phyloP scores from a whole-genome alignment of 2,888 invertebrate species.

The Aromia moschata region DNA sequence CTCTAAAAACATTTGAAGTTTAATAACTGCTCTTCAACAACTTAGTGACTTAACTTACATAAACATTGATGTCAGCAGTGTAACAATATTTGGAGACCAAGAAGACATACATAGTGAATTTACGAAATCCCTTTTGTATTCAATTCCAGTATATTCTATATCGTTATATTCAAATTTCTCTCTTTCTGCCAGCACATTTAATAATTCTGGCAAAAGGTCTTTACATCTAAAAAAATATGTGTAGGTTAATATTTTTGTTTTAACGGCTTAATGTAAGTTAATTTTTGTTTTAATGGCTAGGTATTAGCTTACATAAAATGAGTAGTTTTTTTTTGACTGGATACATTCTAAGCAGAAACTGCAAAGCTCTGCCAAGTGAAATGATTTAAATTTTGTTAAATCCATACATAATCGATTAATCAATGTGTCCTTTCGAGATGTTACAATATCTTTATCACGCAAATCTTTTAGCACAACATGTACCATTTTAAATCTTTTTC shows the following conservation, averaged over 20 bases:
- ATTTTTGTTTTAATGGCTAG: too few relatives aligned
- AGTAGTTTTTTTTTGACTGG: constrained; percentile 63
- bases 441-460: constrained; percentile 48
- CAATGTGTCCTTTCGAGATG: constrained; percentile 62
- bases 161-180: constrained; percentile 68
- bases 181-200: constrained; percentile 67
- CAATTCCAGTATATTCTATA: constrained; percentile 67
- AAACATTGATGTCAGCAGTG: constrained; percentile 75
- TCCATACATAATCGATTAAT: constrained; percentile 65
- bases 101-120: constrained; percentile 69
- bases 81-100: constrained; percentile 70
- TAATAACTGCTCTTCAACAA: too few relatives aligned
- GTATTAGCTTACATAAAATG: too few relatives aligned
- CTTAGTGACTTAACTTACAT: constrained; percentile 67
- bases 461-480: constrained; percentile 51
- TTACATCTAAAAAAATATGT: constrained; percentile 68
- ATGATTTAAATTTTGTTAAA: constrained; percentile 64
- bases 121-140: constrained; percentile 71
- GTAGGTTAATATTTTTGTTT: not conserved
- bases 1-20: constrained; percentile 66
- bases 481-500: constrained; percentile 52
- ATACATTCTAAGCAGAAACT: constrained; percentile 68
- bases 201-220: constrained; percentile 71
- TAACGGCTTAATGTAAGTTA: too few relatives aligned
- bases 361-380: constrained; percentile 67